Percentiles rank a stretch among this genome's conserved stretches.
These are phyloP conservation scores for Antedon bifida DNA, from an alignment of 35 echinoderm and acorn worm species.

Conservation along the genomic window DNA sequence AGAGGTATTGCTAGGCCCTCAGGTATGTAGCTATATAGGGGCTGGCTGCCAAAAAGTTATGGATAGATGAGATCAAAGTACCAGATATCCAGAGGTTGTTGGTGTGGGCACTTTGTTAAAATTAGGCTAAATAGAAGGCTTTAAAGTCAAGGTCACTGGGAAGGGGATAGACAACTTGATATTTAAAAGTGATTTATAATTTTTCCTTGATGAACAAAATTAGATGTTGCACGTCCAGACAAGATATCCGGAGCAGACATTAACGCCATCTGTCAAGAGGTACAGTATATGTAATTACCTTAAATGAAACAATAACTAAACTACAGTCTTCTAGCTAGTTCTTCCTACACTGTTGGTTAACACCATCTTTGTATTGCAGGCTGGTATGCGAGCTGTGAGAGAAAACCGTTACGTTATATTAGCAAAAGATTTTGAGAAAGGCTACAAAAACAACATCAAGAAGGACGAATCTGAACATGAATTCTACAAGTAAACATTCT, in stretches of 20 bases:
- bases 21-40: no score
- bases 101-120: no score
- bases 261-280: conserved; percentile 97
- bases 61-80: no score
- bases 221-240: conserved; percentile 88
- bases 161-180: no score
- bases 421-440: conserved; percentile 97
- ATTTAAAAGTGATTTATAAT: no score
- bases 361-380: conserved; percentile 21
- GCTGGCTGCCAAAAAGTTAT: no score
- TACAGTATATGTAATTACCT: conserved; percentile 5
- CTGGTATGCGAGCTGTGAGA: conserved; percentile 88
- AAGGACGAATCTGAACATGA: conserved; percentile 95
- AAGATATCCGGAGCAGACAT: conserved; percentile 95
- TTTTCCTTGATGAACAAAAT: conserved; percentile 27
- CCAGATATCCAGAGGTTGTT: no score
- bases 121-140: no score
- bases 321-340: no score
- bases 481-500: conserved; percentile 97
- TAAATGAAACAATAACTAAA: no score
- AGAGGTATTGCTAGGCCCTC: no score
- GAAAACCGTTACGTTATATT: conserved; percentile 93
- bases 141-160: no score
- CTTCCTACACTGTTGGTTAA: background rate
- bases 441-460: conserved; percentile 96